Base-by-base conservation (phyloP, 2,797 vertebrate genomes). In the Diplodus sargus region DNA sequence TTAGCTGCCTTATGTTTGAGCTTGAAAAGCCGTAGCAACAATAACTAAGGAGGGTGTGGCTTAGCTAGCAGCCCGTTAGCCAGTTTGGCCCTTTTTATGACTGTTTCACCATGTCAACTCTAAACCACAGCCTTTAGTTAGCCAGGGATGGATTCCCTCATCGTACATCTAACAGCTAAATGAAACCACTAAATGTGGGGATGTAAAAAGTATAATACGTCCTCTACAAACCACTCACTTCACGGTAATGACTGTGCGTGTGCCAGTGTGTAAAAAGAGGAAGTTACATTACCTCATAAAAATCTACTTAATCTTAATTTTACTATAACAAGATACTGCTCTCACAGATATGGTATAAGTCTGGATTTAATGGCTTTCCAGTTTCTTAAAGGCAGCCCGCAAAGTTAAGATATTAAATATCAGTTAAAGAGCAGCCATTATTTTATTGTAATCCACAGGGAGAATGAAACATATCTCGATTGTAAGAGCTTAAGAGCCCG, bases 341-440 rank as follows among this genome's bases (percentile, higher is more conserved):
- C 34, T 72, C 30, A 43, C 48, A 64, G 22, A 39, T 43, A 45
- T 2, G 4, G 13, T 45, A 15, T 22, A 48, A 59, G 28, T 12
- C 45, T 17, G 42, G 45, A 68, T 74, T 43, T 48, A 69, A 73
- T 62, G 42, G 43, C 56, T 52, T 28, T 47, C 34, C 28, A 48
- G 34, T 56, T 82, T 80, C 57, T 18, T 43, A 45, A 52, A 3
- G 67, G 74, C 56, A 57, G 73, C 49, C 67, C 2, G 28, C 60
- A 60, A 67, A 72, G 42, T 75, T 63, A 45, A 64, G 67, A 84
- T 78, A 72, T 77, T 77, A 64, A 87, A 78, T 81, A 75, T 80
- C 53, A 81, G 48, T 54, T 70, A 34, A 15, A 45, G 57, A 54
- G 64, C 67, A 56, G 58, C 9, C 12, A 79, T 87, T 22, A 73